Evolutionary conservation across 2,888 invertebrate species (phyloP), one percentile per base, ranked within the genome.

Genomic region (Salticus scenicus): DNA sequence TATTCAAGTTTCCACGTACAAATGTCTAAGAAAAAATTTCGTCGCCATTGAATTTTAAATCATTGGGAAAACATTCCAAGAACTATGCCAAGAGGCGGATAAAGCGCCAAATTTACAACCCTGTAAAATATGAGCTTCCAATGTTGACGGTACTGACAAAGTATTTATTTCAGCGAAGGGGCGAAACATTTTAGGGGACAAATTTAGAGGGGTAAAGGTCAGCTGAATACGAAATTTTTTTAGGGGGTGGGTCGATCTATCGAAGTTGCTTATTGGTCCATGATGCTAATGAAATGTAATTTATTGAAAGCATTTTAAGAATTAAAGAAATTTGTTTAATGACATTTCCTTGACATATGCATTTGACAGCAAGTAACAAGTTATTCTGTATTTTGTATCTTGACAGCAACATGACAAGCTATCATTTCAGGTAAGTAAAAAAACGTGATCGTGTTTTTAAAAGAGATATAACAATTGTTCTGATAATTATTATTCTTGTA

Each of bases 121-220:
- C 20, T n/a, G 20, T 57, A 66, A 66, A 76, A 76, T 72, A 76
- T 67, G 83, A 72, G 77, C 83, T 83, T 67, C 81, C 83, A 30
- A 77, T 77, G 83, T 83, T 83, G 83, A 77, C 83, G 77, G 77
- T 83, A 76, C 83, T 76, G 83, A 77, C 77, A 77, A 83, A 83
- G 77, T 83, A 77, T 83, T 83, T 83, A 76, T 76, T 77, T 83
- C 71, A 27, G 67, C 51, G 77, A 66, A 83, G 67, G 83, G 83
- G 80, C 83, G 77, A 83, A 83, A 83, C 83, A 83, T 83, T 83
- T 83, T 77, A 83, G 77, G 83, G 83, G 77, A 66, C 30, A 72
- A 83, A 72, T 83, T 37, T 72, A 73, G 73, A 83, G 83, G 77
- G 77, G 83, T 24, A 83, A 83, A 83, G 83, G 83, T 83, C 83